Evolutionary conservation across 1,140 invertebrate species (phyloP), one percentile per base, ranked within the genome.

Genomic region (Drosophila tsacasi): DNA sequence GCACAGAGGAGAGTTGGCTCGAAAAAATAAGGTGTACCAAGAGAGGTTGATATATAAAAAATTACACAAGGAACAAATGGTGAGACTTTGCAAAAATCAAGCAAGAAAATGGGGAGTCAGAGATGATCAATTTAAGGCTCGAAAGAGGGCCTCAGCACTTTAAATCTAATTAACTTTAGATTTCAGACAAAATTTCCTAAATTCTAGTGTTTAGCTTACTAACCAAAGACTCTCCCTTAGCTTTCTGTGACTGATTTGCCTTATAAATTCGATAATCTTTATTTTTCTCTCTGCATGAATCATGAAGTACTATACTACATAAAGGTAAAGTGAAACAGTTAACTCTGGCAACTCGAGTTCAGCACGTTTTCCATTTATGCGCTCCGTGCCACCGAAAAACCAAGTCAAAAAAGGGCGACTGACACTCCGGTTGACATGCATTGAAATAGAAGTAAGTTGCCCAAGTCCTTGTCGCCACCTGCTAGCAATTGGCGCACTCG

Each of bases 341-440:
- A 69, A 77, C 64, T 72, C 75, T 44, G 49, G 68, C 54, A 83
- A 60, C 52, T 74, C 27, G 62, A 68, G 57, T 44, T 37, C 32
- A 81, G 78, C 85, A 90, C 85, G 85, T 90, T 85, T 79, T 89
- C 76, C 85, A 84, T 89, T 90, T 81, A 81, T 79, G 67, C 78
- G 63, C 79, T 65, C 63, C 60, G 61, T 78, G 64, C 50, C 54
- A 39, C 54, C 54, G 21, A 57, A 57, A 57, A 57, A 39, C 68
- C 77, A 59, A 83, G 25, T 19, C 25, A 27, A 74, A 68, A 72
- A 67, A 72, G 69, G 59, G 49, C 60, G 75, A 71, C 57, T 47
- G 79, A 79, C 78, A 90, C 67, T 62, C 63, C 44, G 60, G 67
- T 90, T 89, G 81, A 85, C 75, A 90, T 81, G 80, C 77, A 90